phyloP scores from a whole-genome alignment of 2,888 invertebrate genomes.

The Clistopyga incitator region DNA sequence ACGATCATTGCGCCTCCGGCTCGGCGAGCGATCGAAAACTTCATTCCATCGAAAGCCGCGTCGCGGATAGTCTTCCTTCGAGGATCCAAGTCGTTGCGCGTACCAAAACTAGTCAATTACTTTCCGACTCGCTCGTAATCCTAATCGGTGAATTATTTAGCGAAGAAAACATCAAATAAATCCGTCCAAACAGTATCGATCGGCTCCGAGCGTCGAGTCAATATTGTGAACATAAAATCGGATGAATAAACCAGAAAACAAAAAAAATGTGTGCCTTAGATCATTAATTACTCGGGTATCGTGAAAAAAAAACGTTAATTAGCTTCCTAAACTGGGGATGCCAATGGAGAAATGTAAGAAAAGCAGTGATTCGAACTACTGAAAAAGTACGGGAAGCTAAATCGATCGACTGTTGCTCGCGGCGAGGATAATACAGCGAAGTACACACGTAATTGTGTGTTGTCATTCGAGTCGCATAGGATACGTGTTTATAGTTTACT shows the following conservation, averaged over 20 bases:
- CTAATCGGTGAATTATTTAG: constrained; percentile 38
- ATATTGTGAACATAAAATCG: constrained; percentile 8
- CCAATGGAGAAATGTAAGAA: not conserved
- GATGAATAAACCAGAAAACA: not conserved
- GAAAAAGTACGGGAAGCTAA: constrained; percentile 15
- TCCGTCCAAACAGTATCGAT: constrained; percentile 37
- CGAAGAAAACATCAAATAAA: constrained; percentile 22
- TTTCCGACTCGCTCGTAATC: not conserved
- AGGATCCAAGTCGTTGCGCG: constrained; percentile 12
- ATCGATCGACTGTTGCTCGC: constrained; percentile 54
- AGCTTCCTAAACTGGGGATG: not conserved
- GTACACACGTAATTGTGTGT: not conserved
- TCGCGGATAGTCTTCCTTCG: constrained; percentile 28
- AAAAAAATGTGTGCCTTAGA: not conserved
- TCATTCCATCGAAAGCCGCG: constrained; percentile 47
- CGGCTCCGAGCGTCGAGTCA: constrained; percentile 22
- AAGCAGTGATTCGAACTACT: not conserved
- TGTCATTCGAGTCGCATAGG: constrained; percentile 34
- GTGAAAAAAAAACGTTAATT: not conserved
- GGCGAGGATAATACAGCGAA: constrained; percentile 32
- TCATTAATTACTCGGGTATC: not conserved
- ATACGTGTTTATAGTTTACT: not conserved
- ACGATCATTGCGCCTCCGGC: constrained; percentile 25
- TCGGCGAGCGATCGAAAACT: constrained; percentile 11
- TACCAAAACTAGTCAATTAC: not conserved